Evolutionary conservation across 2,797 vertebrate species (phyloP).

Genomic region (Caiman crocodilus): DNA sequence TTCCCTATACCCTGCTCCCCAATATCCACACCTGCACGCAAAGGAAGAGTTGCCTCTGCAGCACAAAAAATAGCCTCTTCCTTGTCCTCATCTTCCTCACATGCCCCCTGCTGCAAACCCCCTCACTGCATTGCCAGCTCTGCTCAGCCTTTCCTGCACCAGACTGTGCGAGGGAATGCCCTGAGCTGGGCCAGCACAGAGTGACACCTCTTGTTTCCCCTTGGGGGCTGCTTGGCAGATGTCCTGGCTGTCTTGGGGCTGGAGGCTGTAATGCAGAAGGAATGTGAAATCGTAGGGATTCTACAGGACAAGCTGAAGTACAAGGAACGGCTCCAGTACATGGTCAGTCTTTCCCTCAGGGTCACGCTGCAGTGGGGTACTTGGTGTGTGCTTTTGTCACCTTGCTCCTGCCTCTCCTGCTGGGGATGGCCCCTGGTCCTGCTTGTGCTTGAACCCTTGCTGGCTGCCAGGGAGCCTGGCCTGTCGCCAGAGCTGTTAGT

Average conservation of each 20-base stretch:
- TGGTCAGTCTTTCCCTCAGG: slow-evolving; percentile 60
- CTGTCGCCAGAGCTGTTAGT: no score
- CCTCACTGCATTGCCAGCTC: no score
- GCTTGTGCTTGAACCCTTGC: background rate
- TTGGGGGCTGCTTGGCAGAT: slow-evolving; percentile 59
- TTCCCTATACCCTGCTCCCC: no score
- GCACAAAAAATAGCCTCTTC: no score
- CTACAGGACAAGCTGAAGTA: slow-evolving; percentile 79
- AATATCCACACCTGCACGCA: no score
- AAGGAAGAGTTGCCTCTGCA: no score
- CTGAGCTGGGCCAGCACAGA: background rate
- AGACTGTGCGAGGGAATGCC: background rate
- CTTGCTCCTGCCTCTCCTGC: fast-evolving
- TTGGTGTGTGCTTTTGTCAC: background rate
- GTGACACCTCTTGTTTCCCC: background rate
- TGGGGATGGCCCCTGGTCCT: background rate
- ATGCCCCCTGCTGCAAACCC: no score
- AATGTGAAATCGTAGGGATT: slow-evolving; percentile 68
- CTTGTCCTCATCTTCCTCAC: no score
- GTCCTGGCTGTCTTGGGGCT: slow-evolving; percentile 68
- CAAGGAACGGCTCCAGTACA: slow-evolving; percentile 77
- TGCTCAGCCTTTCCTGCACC: no score
- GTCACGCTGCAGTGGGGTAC: background rate
- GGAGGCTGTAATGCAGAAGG: slow-evolving; percentile 63
- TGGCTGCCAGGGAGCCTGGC: no score